Conservation (phyloP, 2,888 invertebrate species). For the Venusia cambrica region DNA sequence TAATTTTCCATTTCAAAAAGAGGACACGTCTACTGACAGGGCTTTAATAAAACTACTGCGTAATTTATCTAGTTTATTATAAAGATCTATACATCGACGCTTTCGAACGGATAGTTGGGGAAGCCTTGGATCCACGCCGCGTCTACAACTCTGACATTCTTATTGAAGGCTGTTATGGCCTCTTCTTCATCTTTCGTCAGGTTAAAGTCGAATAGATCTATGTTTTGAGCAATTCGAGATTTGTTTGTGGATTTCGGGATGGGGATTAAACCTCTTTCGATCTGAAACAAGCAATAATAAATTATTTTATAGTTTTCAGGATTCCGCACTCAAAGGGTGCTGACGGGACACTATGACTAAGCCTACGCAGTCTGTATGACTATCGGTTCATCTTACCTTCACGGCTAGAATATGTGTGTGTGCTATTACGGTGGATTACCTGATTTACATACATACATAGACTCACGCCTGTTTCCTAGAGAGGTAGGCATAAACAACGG, state of each 20-base stretch:
- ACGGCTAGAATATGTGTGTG: too few species aligned
- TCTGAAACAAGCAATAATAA: constrained; percentile 46
- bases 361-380: too few species aligned
- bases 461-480: too few species aligned
- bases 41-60: neutral
- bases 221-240: constrained; percentile 78
- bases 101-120: constrained; percentile 51
- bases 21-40: too few species aligned
- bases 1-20: too few species aligned
- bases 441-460: too few species aligned
- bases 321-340: too few species aligned
- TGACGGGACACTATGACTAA: too few species aligned
- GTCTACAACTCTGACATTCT: constrained; percentile 56
- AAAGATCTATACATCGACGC: constrained; percentile 4
- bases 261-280: constrained; percentile 80
- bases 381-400: too few species aligned
- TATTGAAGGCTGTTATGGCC: constrained; percentile 74
- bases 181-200: constrained; percentile 75
- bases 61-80: too few species aligned
- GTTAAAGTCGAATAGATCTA: constrained; percentile 82
- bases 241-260: constrained; percentile 84
- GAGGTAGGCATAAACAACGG: too few species aligned
- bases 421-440: too few species aligned
- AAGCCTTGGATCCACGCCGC: constrained; percentile 39
- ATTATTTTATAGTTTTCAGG: neutral